phyloP scores from a whole-genome alignment of 2,797 vertebrate species.

The Gambelia wislizenii region DNA sequence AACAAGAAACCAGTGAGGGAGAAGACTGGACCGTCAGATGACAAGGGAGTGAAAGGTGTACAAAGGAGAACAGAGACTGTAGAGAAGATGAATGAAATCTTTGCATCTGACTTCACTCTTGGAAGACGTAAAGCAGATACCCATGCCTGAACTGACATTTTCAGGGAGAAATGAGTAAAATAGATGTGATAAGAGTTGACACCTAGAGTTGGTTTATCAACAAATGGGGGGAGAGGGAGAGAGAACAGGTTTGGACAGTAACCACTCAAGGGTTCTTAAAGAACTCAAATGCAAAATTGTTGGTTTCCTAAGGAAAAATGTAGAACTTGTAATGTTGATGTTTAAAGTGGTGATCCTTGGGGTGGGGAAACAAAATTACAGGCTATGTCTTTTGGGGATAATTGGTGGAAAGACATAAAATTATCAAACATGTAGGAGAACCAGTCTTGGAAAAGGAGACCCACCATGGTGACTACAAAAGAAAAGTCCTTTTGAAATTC shows the following conservation, averaged over 20 bases:
- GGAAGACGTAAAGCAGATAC: background rate
- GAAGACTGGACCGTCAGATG: background rate
- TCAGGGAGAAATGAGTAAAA: background rate
- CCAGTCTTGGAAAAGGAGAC: background rate
- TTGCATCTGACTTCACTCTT: background rate
- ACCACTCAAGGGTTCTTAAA: background rate
- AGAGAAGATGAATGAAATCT: background rate
- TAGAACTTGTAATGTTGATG: background rate
- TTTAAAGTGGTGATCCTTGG: background rate
- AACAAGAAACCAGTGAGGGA: background rate
- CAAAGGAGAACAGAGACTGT: background rate
- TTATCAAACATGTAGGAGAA: background rate
- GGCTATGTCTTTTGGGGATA: background rate
- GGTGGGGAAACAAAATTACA: background rate
- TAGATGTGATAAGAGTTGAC: background rate
- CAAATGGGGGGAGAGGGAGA: background rate
- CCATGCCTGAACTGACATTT: background rate
- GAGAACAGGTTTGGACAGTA: background rate
- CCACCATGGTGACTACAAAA: background rate
- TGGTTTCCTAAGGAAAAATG: background rate
- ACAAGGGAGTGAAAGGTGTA: background rate
- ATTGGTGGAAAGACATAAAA: background rate
- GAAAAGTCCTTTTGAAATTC: background rate
- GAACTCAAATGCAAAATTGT: background rate
- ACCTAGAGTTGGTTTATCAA: background rate